Evolutionary conservation across 1,140 invertebrate species (phyloP).

Genomic region (Drosophila teissieri): DNA sequence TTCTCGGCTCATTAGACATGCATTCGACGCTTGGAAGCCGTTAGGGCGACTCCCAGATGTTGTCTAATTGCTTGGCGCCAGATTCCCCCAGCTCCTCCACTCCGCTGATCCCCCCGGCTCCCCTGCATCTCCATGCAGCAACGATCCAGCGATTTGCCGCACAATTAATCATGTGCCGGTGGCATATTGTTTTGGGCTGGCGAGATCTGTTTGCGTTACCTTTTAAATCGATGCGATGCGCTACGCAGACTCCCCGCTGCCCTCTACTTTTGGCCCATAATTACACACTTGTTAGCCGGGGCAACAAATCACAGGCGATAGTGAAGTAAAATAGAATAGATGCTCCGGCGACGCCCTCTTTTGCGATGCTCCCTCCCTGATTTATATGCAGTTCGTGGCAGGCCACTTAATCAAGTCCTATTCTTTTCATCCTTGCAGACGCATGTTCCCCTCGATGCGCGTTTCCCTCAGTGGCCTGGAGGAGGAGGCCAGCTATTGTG

Average conservation of each 20-base stretch:
- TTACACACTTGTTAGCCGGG: conserved; percentile 81
- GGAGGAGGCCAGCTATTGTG: conserved; percentile 91
- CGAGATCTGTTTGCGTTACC: conserved; percentile 63
- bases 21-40: conserved; percentile 71
- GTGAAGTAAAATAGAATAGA: conserved; percentile 32
- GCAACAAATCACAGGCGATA: conserved; percentile 73
- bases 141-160: conserved; percentile 31
- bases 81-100: conserved; percentile 4
- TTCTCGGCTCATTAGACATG: conserved; percentile 78
- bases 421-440: conserved; percentile 87
- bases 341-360: conserved; percentile 55
- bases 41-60: conserved; percentile 67
- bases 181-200: conserved; percentile 51
- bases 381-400: conserved; percentile 56
- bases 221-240: conserved; percentile 73
- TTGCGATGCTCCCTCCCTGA: conserved; percentile 49
- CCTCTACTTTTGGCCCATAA: conserved; percentile 46
- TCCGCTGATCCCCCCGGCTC: background rate
- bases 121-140: background rate
- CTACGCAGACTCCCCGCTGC: conserved; percentile 34
- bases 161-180: conserved; percentile 70
- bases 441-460: conserved; percentile 93
- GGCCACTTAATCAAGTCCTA: conserved; percentile 67
- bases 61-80: conserved; percentile 78
- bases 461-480: conserved; percentile 90